Evolutionary conservation across 2,797 vertebrate genomes (phyloP).

Genomic region (Spinibarbus caldwelli): DNA sequence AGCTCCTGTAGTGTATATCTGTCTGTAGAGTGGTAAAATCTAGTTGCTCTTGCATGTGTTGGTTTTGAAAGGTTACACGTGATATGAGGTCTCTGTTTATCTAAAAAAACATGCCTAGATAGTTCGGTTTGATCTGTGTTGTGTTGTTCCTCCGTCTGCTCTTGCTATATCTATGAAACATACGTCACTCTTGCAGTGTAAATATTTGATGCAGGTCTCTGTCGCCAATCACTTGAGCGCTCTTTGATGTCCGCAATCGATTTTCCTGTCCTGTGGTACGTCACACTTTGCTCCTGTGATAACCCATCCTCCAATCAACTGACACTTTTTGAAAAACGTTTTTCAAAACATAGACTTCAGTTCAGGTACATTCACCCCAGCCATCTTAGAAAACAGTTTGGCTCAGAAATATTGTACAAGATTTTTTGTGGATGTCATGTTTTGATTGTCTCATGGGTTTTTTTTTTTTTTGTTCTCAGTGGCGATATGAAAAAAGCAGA

Average conservation of each 20-base stretch:
- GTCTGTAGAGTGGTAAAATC: slow-evolving; percentile 10
- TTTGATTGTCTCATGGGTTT: too few species aligned
- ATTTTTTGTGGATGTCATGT: not conserved
- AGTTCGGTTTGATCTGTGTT: slow-evolving; percentile 42
- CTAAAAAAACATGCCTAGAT: slow-evolving; percentile 45
- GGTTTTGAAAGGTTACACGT: slow-evolving; percentile 35
- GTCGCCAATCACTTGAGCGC: slow-evolving; percentile 46
- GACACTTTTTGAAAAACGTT: slow-evolving; percentile 15
- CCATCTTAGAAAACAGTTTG: not conserved
- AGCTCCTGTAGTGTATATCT: slow-evolving; percentile 1
- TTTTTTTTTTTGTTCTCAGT: too few species aligned
- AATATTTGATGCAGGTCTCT: slow-evolving; percentile 72
- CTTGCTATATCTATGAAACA: slow-evolving; percentile 61
- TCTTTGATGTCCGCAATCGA: slow-evolving; percentile 50
- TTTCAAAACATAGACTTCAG: slow-evolving; percentile 27
- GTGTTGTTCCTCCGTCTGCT: slow-evolving; percentile 52
- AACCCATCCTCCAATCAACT: slow-evolving; percentile 41
- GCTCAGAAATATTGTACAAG: not conserved
- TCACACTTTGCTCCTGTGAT: slow-evolving; percentile 48
- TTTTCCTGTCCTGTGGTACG: slow-evolving; percentile 44
- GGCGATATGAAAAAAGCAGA: too few species aligned
- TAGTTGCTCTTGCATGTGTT: slow-evolving; percentile 3
- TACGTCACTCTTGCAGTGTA: slow-evolving; percentile 70
- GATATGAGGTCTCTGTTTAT: slow-evolving; percentile 40
- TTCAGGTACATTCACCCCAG: not conserved